These are phyloP conservation scores for Tinea pellionella DNA, from an alignment of 2,888 invertebrate genomes.

Conservation along the genomic window DNA sequence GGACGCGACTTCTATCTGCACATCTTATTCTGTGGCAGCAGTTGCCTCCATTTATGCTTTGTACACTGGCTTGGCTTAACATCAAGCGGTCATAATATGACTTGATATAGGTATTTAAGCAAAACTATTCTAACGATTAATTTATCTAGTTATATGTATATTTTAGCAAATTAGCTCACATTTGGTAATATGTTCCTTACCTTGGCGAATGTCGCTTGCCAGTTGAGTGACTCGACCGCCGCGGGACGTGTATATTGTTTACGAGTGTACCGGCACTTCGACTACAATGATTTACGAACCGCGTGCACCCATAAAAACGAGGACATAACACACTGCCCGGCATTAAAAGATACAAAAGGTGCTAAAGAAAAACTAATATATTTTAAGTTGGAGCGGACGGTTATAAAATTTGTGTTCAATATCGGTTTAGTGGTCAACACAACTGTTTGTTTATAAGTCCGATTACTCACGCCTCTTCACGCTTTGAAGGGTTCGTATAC, in stretches of 20 bases:
- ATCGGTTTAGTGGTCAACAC: slow-evolving; percentile 60
- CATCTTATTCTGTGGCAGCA: too few relatives aligned
- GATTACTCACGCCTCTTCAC: slow-evolving; percentile 59
- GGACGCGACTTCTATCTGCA: too few relatives aligned
- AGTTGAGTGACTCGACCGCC: slow-evolving; percentile 24
- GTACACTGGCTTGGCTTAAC: too few relatives aligned
- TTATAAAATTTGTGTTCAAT: slow-evolving; percentile 60
- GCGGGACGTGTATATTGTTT: slow-evolving; percentile 51
- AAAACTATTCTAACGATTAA: too few relatives aligned
- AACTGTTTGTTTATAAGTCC: slow-evolving; percentile 60
- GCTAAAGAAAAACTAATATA: slow-evolving; percentile 68
- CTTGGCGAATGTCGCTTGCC: background rate
- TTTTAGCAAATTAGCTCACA: too few relatives aligned
- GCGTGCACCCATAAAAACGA: slow-evolving; percentile 60
- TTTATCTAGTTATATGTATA: too few relatives aligned
- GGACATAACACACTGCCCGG: slow-evolving; percentile 39
- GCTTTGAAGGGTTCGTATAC: slow-evolving; percentile 19
- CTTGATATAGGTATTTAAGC: too few relatives aligned
- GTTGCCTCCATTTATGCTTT: too few relatives aligned
- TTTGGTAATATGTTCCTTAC: background rate
- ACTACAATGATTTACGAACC: slow-evolving; percentile 68
- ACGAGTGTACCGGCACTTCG: slow-evolving; percentile 57
- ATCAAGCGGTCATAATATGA: too few relatives aligned
- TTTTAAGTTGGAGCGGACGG: slow-evolving; percentile 61
- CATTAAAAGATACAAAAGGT: slow-evolving; percentile 69